Conservation (phyloP, 1,140 invertebrate genomes). For the Metopolophium dirhodum region DNA sequence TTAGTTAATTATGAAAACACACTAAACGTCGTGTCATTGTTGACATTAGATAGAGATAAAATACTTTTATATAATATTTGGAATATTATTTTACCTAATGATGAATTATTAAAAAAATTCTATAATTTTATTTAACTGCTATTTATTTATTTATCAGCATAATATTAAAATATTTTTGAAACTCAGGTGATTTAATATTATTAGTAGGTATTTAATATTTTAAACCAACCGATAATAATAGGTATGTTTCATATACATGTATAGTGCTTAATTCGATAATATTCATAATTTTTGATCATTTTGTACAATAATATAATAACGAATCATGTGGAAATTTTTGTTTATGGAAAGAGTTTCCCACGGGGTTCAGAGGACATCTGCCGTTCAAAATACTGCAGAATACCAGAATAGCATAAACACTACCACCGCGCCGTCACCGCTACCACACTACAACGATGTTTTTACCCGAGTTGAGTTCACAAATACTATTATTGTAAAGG, state of each 20-base stretch:
- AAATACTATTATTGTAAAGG: constrained; percentile 34
- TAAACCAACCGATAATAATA: not conserved
- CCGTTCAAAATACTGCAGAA: constrained; percentile 36
- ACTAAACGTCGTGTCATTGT: not conserved
- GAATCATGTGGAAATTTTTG: constrained; percentile 32
- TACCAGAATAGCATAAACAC: constrained; percentile 30
- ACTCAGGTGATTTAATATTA: not conserved
- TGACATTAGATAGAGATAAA: not conserved
- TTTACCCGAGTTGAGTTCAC: constrained; percentile 28
- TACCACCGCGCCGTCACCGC: not conserved
- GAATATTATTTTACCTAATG: not conserved
- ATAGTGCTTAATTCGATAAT: not conserved
- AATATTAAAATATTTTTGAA: not conserved
- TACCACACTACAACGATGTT: not conserved
- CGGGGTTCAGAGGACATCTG: constrained; percentile 47
- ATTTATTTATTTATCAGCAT: not conserved
- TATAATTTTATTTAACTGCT: not conserved
- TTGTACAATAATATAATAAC: constrained; percentile 23
- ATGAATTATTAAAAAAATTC: not conserved
- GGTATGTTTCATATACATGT: not conserved
- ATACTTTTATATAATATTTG: not conserved
- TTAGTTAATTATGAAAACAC: not conserved
- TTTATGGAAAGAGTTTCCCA: constrained; percentile 53
- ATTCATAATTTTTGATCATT: constrained; percentile 36
- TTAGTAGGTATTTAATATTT: not conserved